Evolutionary conservation across 2,888 invertebrate genomes (phyloP), one percentile per base, ranked within the genome.

Genomic region (Ophion costatus): DNA sequence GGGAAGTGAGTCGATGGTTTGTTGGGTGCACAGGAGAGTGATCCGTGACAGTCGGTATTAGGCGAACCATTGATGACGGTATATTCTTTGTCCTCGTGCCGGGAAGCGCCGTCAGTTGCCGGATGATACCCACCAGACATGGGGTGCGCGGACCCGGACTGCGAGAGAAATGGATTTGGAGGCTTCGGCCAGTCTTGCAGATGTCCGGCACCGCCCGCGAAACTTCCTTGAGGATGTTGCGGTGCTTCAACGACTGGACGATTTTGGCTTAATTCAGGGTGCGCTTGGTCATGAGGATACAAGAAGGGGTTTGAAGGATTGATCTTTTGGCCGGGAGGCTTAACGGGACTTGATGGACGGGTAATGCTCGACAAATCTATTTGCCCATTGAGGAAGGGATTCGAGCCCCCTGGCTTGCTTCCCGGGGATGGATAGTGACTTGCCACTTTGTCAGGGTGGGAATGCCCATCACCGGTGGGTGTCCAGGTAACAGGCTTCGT

Each of bases 291-390:
- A n/a, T 74, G 69, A 38, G 82, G 79, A 74, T 80, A 33, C 24
- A 85, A 51, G 33, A 85, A 85, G 1, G 85, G 85, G 66, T 85
- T 85, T n/a, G 33, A 38, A 75, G 76, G 79, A 33, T 82, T 76
- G 17, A 74, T 20, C 11, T 70, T 74, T 22, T 9, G 24, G 5
- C 9, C 71, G 17, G 81, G 24, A 17, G 24, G 11, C 63, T n/a
- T 79, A 2, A 10, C 75, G 42, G 69, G 38, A 10, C 17, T 45
- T 17, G 56, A 14, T 45, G 75, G 42, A 57, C 63, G 20, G 17
- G 71, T 80, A 0, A 66, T 24, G 51, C 56, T 22, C 59, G 80
- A 75, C 29, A 76, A 17, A 20, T 76, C 76, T 70, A 83, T 80
- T 38, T 83, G 29, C 10, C 83, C 83, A 20, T 75, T 83, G 24